Evolutionary conservation across 92 coral and sea anemone genomes (phyloP).

Genomic region (Montipora capitata): DNA sequence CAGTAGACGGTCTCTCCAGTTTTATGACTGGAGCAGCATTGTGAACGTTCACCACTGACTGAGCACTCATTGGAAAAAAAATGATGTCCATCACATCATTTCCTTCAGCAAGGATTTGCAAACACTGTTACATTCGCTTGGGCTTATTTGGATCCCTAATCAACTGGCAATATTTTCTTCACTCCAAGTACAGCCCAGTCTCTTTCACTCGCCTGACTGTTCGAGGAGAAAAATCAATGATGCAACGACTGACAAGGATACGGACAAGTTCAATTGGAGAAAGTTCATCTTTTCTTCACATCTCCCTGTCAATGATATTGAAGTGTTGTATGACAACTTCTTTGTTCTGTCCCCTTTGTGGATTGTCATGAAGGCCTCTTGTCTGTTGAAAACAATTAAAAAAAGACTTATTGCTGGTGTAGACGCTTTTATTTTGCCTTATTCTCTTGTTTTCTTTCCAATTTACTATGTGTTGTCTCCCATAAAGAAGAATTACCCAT

Average conservation of each 20-base stretch:
- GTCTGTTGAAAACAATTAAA: constrained; percentile 3
- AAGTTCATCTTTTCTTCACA: constrained; percentile 49
- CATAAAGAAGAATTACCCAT: background rate
- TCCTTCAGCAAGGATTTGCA: constrained; percentile 11
- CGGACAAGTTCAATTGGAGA: constrained; percentile 22
- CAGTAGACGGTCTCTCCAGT: constrained; percentile 24
- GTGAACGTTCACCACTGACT: constrained; percentile 35
- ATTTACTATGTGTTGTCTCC: background rate
- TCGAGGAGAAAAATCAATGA: constrained; percentile 8
- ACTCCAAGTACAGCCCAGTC: constrained; percentile 44
- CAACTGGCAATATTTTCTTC: constrained; percentile 41
- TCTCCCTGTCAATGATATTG: constrained; percentile 28
- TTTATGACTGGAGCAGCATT: constrained; percentile 35
- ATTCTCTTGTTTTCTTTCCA: background rate
- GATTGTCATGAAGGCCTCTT: background rate
- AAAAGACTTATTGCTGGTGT: constrained; percentile 35
- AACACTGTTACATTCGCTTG: constrained; percentile 40
- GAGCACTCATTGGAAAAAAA: constrained; percentile 49
- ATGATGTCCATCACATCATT: constrained; percentile 29
- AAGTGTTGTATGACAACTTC: constrained; percentile 25
- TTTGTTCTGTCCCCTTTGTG: background rate
- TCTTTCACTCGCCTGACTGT: constrained; percentile 31
- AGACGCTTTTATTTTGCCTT: constrained; percentile 19
- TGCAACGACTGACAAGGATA: background rate
- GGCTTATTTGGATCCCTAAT: constrained; percentile 41